Evolutionary conservation across 2,888 invertebrate species (phyloP), one percentile per base, ranked within the genome.

Genomic region (Polia nebulosa): DNA sequence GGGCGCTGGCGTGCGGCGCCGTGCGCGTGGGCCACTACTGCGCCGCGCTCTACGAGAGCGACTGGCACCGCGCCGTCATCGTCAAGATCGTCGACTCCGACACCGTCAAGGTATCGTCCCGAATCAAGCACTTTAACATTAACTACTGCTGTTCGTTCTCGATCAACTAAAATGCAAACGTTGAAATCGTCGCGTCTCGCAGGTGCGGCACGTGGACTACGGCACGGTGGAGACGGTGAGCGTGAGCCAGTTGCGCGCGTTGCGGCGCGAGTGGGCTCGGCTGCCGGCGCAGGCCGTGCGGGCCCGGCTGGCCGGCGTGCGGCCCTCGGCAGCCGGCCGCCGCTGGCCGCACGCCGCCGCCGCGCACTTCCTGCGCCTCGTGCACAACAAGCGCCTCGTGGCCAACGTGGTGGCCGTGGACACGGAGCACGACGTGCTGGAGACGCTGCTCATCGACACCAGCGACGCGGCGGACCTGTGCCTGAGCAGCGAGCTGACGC

Each of bases 171-270:
- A n/a, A n/a, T n/a, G n/a, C n/a, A n/a, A n/a, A n/a, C n/a, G n/a
- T n/a, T 13, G 13, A 36, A 13, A 36, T 4, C 2, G 5, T 2
- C 5, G 5, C 0, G 1, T 6, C 39, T 3, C 39, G 39, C 86
- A 96, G 96, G 95, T 96, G 82, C 95, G 96, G 45, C 96, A 96
- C 90, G 91, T 96, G 79, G 96, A 96, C 93, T 96, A 96, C 90
- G 96, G 96, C 85, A 96, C 96, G 52, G 94, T 96, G 86, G 92
- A 92, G 71, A 83, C 85, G 65, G 92, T 91, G 81, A 0, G 32
- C 3, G 83, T 47, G 78, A 0, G n/a, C 9, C 34, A 7, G 76
- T 92, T 95, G 86, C 85, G 85, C 77, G 88, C 93, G 69, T 91
- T 96, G 80, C 90, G 89, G 39, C 81, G 82, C 53, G 0, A 0